These are phyloP conservation scores for Samia ricini DNA, from an alignment of 1,140 invertebrate genomes.

Conservation along the genomic window DNA sequence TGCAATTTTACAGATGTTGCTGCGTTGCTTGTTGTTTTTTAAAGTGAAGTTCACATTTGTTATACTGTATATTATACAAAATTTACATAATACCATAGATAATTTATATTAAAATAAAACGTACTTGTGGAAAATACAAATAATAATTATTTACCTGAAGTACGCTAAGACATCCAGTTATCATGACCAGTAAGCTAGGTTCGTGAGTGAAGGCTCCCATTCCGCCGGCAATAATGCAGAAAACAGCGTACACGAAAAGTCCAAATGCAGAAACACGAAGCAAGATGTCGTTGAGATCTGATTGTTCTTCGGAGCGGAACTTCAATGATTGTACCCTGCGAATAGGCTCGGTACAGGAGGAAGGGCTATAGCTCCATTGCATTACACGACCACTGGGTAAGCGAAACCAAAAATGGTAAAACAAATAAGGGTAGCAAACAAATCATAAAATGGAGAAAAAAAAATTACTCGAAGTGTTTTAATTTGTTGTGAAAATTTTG, in stretches of 20 bases:
- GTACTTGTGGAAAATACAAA: background rate
- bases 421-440: slow-evolving; percentile 26
- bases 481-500: background rate
- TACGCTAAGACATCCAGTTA: slow-evolving; percentile 91
- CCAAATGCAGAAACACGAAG: slow-evolving; percentile 94
- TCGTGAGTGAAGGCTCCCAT: slow-evolving; percentile 89
- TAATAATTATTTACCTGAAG: slow-evolving; percentile 81
- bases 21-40: no score
- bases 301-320: slow-evolving; percentile 93
- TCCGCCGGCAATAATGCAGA: slow-evolving; percentile 94
- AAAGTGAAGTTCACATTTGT: no score
- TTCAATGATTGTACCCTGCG: slow-evolving; percentile 90
- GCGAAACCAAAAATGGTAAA: slow-evolving; percentile 62
- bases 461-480: background rate
- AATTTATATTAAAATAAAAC: background rate
- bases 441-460: background rate
- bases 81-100: background rate
- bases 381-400: slow-evolving; percentile 67
- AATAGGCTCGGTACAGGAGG: slow-evolving; percentile 74
- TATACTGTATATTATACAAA: no score
- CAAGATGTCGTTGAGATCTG: slow-evolving; percentile 93
- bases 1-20: no score
- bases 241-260: slow-evolving; percentile 94
- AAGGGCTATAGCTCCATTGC: slow-evolving; percentile 73
- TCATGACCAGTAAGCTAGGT: slow-evolving; percentile 92